Percentiles rank a stretch among this genome's conserved stretches.
These are phyloP conservation scores for Camptogramma bilineatum DNA, from an alignment of 2,888 invertebrate genomes.

Conservation along the genomic window DNA sequence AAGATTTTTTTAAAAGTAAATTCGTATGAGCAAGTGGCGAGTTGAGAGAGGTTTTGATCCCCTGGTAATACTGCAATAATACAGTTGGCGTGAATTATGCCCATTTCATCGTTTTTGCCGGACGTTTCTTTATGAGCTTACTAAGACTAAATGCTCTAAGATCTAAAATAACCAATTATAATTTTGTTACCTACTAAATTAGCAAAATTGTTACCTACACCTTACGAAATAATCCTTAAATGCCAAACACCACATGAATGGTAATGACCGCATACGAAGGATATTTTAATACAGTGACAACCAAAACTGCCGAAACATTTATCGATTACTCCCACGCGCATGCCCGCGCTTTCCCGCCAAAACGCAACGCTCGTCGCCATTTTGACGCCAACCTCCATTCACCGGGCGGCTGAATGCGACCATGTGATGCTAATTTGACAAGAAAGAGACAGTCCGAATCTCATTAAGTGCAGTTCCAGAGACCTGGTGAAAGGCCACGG, in stretches of 20 bases:
- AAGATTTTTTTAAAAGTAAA: too few relatives aligned
- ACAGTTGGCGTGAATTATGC: too few relatives aligned
- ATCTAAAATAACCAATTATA: too few relatives aligned
- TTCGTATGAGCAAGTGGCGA: too few relatives aligned
- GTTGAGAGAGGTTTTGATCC: too few relatives aligned
- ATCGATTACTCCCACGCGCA: conserved; percentile 73
- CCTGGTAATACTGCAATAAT: too few relatives aligned
- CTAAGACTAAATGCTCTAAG: too few relatives aligned
- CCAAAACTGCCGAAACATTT: conserved; percentile 55
- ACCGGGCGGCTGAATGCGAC: conserved; percentile 45
- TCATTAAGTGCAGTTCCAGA: conserved; percentile 35
- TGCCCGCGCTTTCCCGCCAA: conserved; percentile 72
- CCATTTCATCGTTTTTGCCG: too few relatives aligned
- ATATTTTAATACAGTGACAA: conserved; percentile 55
- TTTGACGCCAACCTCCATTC: conserved; percentile 45
- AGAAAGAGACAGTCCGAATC: conserved; percentile 41
- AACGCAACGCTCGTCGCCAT: conserved; percentile 60
- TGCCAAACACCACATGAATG: background rate
- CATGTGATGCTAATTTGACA: conserved; percentile 50
- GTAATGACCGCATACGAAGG: conserved; percentile 32
- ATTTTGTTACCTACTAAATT: too few relatives aligned
- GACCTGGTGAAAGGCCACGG: background rate
- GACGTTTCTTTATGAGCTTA: too few relatives aligned
- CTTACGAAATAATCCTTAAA: background rate
- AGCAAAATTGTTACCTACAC: too few relatives aligned